Conservation (phyloP, 1,140 invertebrate genomes). For the Psix sp. region DNA sequence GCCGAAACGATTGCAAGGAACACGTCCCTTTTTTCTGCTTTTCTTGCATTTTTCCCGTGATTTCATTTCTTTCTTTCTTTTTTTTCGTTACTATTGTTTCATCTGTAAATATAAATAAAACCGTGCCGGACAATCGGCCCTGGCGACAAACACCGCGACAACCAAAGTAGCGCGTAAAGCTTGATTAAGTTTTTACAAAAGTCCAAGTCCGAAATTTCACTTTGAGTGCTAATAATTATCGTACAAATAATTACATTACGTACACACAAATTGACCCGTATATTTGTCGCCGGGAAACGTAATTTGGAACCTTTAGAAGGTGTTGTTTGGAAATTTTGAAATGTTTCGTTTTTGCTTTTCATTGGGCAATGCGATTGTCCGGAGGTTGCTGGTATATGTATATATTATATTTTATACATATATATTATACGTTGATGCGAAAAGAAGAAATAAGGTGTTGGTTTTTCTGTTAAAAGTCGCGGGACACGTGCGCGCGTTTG, state of each 20-base stretch:
- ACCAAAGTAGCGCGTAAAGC: slow-evolving; percentile 13
- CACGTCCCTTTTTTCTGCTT: slow-evolving; percentile 64
- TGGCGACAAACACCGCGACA: slow-evolving; percentile 21
- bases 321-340: too few relatives aligned
- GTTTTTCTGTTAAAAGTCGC: slow-evolving; percentile 43
- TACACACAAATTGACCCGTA: slow-evolving; percentile 39
- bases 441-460: slow-evolving; percentile 66
- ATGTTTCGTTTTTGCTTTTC: slow-evolving; percentile 1
- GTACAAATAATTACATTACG: slow-evolving; percentile 61
- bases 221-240: slow-evolving; percentile 49
- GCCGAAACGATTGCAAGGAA: slow-evolving; percentile 29
- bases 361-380: slow-evolving; percentile 15
- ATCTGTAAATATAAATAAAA: slow-evolving; percentile 20
- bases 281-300: slow-evolving; percentile 22
- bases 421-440: slow-evolving; percentile 62
- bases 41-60: slow-evolving; percentile 58
- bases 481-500: slow-evolving; percentile 54
- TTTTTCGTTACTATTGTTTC: slow-evolving; percentile 2
- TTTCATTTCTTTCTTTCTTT: slow-evolving; percentile 19
- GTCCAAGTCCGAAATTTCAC: slow-evolving; percentile 22
- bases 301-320: not conserved
- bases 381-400: slow-evolving; percentile 33
- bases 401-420: slow-evolving; percentile 61
- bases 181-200: not conserved
- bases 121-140: slow-evolving; percentile 25